These are phyloP conservation scores for Schizopygopsis malacanthus DNA, from an alignment of 2,797 vertebrate species.

Conservation along the genomic window DNA sequence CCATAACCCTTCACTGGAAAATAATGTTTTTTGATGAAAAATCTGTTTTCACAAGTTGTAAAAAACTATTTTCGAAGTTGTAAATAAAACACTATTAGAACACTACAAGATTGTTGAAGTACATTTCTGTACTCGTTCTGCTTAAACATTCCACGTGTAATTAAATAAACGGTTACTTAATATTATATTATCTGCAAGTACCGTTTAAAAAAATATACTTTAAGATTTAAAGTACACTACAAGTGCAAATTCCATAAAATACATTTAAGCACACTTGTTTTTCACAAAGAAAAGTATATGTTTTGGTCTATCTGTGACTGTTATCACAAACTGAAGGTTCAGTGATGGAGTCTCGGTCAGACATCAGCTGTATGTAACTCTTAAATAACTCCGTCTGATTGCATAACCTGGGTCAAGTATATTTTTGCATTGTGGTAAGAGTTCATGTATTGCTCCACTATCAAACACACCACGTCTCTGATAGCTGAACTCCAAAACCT, in stretches of 20 bases:
- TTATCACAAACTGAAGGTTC: neutral
- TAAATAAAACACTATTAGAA: neutral
- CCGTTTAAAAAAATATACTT: neutral
- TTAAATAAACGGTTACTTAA: too few species aligned
- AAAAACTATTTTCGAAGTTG: neutral
- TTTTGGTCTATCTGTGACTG: neutral
- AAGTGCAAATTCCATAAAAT: neutral
- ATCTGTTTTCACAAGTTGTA: too few species aligned
- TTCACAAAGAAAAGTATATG: neutral
- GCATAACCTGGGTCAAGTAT: neutral
- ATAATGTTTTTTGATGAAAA: neutral
- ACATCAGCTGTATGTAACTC: neutral
- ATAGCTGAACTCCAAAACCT: neutral
- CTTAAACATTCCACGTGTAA: too few species aligned
- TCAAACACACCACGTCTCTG: neutral
- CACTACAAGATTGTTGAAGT: neutral
- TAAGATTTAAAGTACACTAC: neutral
- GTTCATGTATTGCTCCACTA: constrained; percentile 5
- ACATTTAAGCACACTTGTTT: neutral
- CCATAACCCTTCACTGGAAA: neutral
- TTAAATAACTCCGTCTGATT: neutral
- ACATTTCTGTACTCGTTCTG: neutral
- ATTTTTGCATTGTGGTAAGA: neutral
- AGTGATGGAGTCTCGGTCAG: neutral
- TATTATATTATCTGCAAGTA: neutral